These are phyloP conservation scores for Calliphora vomitoria DNA, from an alignment of 2,888 invertebrate genomes.

Conservation along the genomic window DNA sequence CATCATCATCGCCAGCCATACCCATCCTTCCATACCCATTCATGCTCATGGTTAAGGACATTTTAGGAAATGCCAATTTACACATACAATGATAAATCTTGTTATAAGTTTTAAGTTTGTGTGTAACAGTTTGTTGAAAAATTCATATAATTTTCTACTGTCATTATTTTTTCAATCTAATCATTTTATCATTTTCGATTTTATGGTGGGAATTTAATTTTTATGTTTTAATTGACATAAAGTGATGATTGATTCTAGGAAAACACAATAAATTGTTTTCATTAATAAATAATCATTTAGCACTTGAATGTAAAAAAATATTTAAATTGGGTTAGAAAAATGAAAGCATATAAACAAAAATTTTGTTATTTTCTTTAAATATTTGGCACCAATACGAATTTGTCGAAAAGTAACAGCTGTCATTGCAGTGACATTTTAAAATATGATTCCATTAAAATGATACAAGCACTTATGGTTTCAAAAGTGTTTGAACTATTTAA, in stretches of 20 bases:
- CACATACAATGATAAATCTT: slow-evolving; percentile 15
- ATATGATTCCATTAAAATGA: not conserved
- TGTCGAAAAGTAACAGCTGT: not conserved
- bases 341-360: not conserved
- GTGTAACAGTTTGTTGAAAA: not conserved
- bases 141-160: not conserved
- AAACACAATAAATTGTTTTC: not conserved
- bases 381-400: not conserved
- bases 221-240: slow-evolving; percentile 13
- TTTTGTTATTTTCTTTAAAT: not conserved
- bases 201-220: slow-evolving; percentile 14
- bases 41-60: slow-evolving; percentile 56
- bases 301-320: not conserved
- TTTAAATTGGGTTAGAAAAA: not conserved
- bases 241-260: not conserved
- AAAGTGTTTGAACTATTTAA: not conserved
- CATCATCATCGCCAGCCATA: not conserved
- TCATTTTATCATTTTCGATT: not conserved
- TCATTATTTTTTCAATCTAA: not conserved
- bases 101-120: slow-evolving; percentile 18
- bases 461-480: not conserved
- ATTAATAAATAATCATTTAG: not conserved
- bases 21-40: not conserved
- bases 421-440: not conserved
- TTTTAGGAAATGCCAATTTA: slow-evolving; percentile 68